Conservation (phyloP, 2,113 vertebrate genomes). For the Lethenteron reissneri region DNA sequence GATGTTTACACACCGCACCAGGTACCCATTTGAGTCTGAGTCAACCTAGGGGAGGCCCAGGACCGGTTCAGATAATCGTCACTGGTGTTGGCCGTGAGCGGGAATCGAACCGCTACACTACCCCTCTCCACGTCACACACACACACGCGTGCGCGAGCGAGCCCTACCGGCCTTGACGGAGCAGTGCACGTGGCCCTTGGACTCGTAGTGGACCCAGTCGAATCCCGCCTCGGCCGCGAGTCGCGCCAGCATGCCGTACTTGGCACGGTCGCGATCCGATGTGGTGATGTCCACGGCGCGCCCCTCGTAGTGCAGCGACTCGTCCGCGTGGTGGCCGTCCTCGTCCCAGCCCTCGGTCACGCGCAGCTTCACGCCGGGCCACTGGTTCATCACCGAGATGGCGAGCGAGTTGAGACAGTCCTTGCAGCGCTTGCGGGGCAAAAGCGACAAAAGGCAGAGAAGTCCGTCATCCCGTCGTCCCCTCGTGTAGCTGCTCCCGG, state of each 20-base stretch:
- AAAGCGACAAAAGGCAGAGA: no score
- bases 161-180: background rate
- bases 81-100: no score
- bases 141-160: background rate
- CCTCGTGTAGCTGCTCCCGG: no score
- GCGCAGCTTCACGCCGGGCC: constrained; percentile 5
- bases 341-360: constrained; percentile 6
- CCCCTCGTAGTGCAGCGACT: constrained; percentile 1
- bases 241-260: constrained; percentile 3
- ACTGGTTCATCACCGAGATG: constrained; percentile 4
- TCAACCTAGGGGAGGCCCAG: no score
- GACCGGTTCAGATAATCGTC: no score
- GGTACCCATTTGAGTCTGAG: no score
- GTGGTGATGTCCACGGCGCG: constrained; percentile 4
- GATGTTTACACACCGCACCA: no score
- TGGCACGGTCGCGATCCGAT: background rate
- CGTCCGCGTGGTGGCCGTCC: constrained; percentile 2
- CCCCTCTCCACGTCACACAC: no score
- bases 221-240: background rate
- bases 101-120: no score
- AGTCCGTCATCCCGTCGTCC: no score
- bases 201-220: constrained; percentile 5
- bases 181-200: background rate
- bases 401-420: constrained; percentile 1
- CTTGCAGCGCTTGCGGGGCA: constrained; percentile 7